Conservation (phyloP, 2,113 vertebrate genomes). For the Glaucomys volans region DNA sequence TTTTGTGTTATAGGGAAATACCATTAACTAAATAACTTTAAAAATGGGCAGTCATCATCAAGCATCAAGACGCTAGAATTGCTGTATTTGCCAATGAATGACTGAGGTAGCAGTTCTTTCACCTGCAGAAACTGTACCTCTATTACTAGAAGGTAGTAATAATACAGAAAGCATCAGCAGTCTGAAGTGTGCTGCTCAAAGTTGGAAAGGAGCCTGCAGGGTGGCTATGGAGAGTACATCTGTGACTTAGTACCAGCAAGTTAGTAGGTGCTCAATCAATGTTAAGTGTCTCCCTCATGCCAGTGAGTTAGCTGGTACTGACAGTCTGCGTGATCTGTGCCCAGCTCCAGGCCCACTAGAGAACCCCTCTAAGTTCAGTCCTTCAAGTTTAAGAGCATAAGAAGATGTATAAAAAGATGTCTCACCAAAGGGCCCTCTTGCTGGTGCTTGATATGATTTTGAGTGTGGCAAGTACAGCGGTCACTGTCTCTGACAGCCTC, state of each 20-base stretch:
- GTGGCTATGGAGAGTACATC: background rate
- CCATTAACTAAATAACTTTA: background rate
- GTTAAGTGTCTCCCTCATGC: background rate
- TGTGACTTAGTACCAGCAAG: background rate
- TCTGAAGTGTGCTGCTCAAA: background rate
- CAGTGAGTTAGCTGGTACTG: too few relatives aligned
- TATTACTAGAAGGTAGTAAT: background rate
- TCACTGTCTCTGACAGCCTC: background rate
- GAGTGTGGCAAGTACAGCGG: background rate
- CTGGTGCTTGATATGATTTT: background rate
- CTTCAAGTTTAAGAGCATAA: background rate
- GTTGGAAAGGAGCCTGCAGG: background rate
- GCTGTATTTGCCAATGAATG: background rate
- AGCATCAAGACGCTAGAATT: background rate
- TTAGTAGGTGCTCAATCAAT: background rate
- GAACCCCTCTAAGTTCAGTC: background rate
- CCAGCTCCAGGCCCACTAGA: background rate
- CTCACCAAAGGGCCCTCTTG: background rate
- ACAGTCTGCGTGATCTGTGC: background rate
- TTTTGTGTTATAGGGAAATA: constrained; percentile 10
- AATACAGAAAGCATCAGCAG: background rate
- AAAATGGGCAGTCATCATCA: background rate
- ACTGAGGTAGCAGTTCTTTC: too few relatives aligned
- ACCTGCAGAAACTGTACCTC: background rate
- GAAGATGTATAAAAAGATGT: background rate